Evolutionary conservation across 2,888 invertebrate species (phyloP), one percentile per base, ranked within the genome.

Genomic region (Dorcus hopei): DNA sequence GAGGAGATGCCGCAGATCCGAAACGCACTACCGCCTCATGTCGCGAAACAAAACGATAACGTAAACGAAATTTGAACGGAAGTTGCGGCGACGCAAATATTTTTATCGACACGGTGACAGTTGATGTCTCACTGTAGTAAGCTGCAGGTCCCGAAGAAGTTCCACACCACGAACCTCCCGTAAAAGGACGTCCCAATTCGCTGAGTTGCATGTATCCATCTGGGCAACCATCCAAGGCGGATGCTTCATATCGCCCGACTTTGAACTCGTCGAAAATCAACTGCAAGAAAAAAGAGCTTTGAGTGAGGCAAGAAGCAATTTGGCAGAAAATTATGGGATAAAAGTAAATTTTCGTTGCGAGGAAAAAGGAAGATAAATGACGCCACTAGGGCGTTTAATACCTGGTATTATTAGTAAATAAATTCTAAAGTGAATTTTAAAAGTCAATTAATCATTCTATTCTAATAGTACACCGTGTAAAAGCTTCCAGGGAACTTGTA

Each of bases 141-240:
- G 91, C 87, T 58, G 93, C 91, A 39, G 87, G 87, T 60, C 90
- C 90, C 33, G 88, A 87, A 48, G 91, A 89, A 56, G 87, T 84
- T 57, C 93, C 94, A 78, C 94, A 94, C 93, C 93, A 94, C 16
- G 91, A 91, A 61, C 94, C 93, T 47, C 93, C 93, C 33, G 92
- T 92, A 80, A 92, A 92, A 11, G 93, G 93, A 43, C 91, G 85
- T 16, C 91, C 91, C 67, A 93, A 83, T 80, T 93, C 93, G 70
- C 91, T 89, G 66, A 93, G 83, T 81, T 92, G 89, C 87, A 93
- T 89, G 80, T 90, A 92, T 52, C 93, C 93, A 76, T 93, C 93
- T 9, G 92, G 91, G 77, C 94, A 94, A 68, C 91, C 91, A 71
- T 90, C 85, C 64, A 84, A 75, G 59, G 85, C 87, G 49, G 88